Evolutionary conservation across 2,113 vertebrate species (phyloP).

Genomic region (Synodontis membranacea): DNA sequence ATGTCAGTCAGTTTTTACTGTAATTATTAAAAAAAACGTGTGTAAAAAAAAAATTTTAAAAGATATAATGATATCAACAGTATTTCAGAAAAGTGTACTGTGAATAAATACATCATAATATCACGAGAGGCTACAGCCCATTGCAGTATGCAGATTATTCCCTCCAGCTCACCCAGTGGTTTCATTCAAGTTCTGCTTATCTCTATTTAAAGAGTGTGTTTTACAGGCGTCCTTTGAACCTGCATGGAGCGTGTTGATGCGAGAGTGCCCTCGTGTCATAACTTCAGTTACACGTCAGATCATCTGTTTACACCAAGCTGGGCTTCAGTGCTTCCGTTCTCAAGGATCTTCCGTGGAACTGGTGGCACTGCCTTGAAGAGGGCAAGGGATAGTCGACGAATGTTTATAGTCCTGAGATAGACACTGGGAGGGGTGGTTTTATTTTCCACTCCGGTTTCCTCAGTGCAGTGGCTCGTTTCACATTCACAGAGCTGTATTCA

Average conservation of each 20-base stretch:
- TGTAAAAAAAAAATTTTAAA: too few relatives aligned
- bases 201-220: constrained; percentile 19
- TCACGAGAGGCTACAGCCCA: not conserved
- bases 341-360: not conserved
- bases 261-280: not conserved
- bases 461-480: not conserved
- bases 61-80: not conserved
- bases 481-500: constrained; percentile 14
- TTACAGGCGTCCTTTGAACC: constrained; percentile 34
- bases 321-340: not conserved
- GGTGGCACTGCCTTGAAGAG: not conserved
- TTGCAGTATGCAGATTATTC: not conserved
- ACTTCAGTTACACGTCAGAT: not conserved
- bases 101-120: not conserved
- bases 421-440: constrained; percentile 30
- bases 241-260: not conserved
- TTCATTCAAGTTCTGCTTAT: constrained; percentile 14
- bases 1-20: too few relatives aligned
- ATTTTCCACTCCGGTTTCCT: constrained; percentile 58
- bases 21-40: too few relatives aligned
- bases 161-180: not conserved
- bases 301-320: not conserved
- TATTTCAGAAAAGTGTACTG: not conserved
- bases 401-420: constrained; percentile 59
- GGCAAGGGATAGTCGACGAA: constrained; percentile 25